Evolutionary conservation across 2,888 invertebrate species (phyloP).

Genomic region (Carterocephalus palaemon): DNA sequence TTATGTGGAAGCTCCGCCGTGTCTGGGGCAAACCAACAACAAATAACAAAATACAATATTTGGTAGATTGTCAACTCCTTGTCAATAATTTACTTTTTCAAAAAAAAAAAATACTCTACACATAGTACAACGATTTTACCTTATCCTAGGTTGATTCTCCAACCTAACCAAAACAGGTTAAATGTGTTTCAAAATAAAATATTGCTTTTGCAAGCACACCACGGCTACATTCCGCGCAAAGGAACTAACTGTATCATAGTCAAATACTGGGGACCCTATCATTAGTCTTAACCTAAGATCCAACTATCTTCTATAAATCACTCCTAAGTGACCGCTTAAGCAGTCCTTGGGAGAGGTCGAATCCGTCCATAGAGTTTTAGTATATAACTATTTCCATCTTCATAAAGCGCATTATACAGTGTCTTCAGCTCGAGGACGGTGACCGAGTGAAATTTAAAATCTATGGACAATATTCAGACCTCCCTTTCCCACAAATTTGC

Average conservation of each 20-base stretch:
- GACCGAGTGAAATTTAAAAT: neutral
- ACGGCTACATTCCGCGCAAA: conserved; percentile 15
- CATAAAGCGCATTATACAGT: conserved; percentile 13
- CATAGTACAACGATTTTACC: no score
- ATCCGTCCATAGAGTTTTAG: conserved; percentile 3
- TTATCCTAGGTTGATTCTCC: conserved; percentile 5
- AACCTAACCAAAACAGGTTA: conserved; percentile 10
- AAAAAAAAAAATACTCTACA: no score
- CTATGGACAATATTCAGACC: conserved; percentile 14
- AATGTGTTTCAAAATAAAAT: conserved; percentile 3
- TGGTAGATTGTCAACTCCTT: no score
- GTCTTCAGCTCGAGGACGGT: conserved; percentile 17
- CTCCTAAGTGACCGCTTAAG: conserved; percentile 11
- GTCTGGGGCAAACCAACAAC: conserved; percentile 30
- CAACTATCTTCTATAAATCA: conserved; percentile 8
- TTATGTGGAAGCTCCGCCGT: conserved; percentile 40
- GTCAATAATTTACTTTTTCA: no score
- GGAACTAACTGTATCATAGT: conserved; percentile 23
- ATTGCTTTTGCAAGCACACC: conserved; percentile 21
- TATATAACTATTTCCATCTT: conserved; percentile 2
- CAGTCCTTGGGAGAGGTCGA: conserved; percentile 7
- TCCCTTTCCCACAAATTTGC: conserved; percentile 3
- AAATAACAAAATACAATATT: conserved; percentile 22
- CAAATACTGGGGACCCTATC: conserved; percentile 24
- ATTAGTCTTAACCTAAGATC: conserved; percentile 14